These are phyloP conservation scores for Mohoua ochrocephala DNA, from an alignment of 2,113 vertebrate species.

Conservation along the genomic window DNA sequence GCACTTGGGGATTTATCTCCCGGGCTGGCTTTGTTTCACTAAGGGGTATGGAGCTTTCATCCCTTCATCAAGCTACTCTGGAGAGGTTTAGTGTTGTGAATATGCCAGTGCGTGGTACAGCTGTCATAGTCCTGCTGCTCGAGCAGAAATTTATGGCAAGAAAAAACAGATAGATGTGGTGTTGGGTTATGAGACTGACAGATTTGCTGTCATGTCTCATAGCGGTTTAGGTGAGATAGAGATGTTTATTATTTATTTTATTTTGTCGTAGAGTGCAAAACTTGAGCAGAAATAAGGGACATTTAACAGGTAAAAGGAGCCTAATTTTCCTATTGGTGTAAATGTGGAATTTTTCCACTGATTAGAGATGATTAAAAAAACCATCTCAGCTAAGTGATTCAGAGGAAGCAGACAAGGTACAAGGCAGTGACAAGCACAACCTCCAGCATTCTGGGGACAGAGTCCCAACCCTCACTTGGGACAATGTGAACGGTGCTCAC, in stretches of 20 bases:
- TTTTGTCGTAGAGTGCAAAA: background rate
- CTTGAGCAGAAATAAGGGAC: background rate
- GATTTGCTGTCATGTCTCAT: conserved; percentile 41
- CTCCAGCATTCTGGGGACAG: background rate
- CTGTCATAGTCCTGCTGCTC: conserved; percentile 47
- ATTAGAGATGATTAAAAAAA: background rate
- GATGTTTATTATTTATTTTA: conserved; percentile 22
- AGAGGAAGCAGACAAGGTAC: background rate
- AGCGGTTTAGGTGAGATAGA: conserved; percentile 39
- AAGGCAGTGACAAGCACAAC: background rate
- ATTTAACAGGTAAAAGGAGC: background rate
- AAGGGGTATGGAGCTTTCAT: background rate
- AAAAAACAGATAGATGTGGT: conserved; percentile 41
- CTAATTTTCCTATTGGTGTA: background rate
- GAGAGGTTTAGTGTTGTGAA: background rate
- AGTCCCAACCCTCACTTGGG: background rate
- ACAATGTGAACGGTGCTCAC: accelerated
- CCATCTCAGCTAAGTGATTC: background rate
- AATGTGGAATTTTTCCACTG: background rate
- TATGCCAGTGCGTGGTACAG: conserved; percentile 18
- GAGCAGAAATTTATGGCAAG: conserved; percentile 36
- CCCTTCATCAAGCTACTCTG: conserved; percentile 1
- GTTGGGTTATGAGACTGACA: conserved; percentile 48
- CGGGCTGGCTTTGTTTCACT: background rate
- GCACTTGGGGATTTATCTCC: background rate